A percentile compares a stretch with the other conserved stretches of the same genome.
Evolutionary conservation across 2,888 invertebrate genomes (phyloP).

Genomic region (Torymus texanus): DNA sequence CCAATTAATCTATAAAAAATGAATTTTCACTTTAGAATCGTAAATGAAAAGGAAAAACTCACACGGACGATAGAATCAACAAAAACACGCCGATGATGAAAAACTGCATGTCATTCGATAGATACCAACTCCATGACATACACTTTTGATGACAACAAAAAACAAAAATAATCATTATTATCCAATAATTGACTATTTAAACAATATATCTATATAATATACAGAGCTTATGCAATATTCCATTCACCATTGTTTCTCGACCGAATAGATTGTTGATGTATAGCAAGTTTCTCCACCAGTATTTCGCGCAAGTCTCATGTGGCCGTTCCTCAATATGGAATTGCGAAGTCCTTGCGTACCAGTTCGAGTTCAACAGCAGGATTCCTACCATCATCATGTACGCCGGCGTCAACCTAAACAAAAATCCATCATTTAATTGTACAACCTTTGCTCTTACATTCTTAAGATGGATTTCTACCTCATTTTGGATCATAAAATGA

Average conservation of each 20-base stretch:
- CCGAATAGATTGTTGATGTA: slow-evolving; percentile 76
- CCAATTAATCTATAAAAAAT: background rate
- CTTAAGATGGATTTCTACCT: too few species aligned
- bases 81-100: slow-evolving; percentile 72
- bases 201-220: too few species aligned
- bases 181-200: background rate
- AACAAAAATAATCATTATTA: slow-evolving; percentile 11
- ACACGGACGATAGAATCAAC: slow-evolving; percentile 74
- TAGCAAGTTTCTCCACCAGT: slow-evolving; percentile 78
- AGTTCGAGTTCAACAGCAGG: slow-evolving; percentile 72
- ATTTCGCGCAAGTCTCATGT: slow-evolving; percentile 74
- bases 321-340: slow-evolving; percentile 72
- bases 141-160: slow-evolving; percentile 67
- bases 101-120: slow-evolving; percentile 76
- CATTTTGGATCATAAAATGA: too few species aligned
- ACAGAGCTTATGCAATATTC: background rate
- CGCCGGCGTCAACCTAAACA: slow-evolving; percentile 74
- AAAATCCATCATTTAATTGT: background rate
- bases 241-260: slow-evolving; percentile 71
- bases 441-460: too few species aligned
- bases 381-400: slow-evolving; percentile 74
- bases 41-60: slow-evolving; percentile 62
- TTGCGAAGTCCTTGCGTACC: slow-evolving; percentile 71
- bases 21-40: background rate
- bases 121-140: slow-evolving; percentile 77